Evolutionary conservation across 2,797 vertebrate species (phyloP).

Genomic region (Aselliscus stoliczkanus): DNA sequence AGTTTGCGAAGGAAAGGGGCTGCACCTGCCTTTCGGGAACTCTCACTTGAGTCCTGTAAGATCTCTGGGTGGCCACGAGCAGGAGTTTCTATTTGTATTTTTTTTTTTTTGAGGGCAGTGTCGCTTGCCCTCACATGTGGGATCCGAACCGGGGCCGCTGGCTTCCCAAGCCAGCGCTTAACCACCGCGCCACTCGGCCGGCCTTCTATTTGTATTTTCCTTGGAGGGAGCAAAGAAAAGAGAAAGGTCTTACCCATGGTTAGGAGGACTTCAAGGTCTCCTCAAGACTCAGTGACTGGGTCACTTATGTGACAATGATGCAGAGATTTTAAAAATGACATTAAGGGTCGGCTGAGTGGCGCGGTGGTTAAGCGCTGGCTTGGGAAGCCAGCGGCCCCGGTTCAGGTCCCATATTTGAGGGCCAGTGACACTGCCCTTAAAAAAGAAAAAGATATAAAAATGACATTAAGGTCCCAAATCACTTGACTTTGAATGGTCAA

Average conservation of each 20-base stretch:
- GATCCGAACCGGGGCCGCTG: too few species aligned
- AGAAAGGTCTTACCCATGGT: not conserved
- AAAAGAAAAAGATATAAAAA: too few species aligned
- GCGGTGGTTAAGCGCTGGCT: too few species aligned
- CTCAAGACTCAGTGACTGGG: not conserved
- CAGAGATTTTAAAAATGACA: not conserved
- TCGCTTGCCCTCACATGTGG: too few species aligned
- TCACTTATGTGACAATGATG: not conserved
- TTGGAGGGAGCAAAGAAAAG: not conserved
- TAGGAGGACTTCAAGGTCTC: not conserved
- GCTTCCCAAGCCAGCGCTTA: too few species aligned
- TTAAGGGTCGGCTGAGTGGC: too few species aligned
- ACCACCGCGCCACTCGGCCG: too few species aligned
- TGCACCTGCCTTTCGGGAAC: accelerated
- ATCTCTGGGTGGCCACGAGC: too few species aligned
- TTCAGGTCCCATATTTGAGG: too few species aligned
- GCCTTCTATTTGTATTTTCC: not conserved
- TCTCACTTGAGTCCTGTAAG: not conserved
- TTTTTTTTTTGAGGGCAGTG: too few species aligned
- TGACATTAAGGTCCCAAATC: not conserved
- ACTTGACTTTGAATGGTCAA: not conserved
- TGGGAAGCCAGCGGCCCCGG: too few species aligned
- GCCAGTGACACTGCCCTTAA: too few species aligned
- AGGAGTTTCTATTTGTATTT: not conserved
- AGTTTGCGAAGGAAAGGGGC: not conserved